phyloP scores from a whole-genome alignment of 2,113 vertebrate species.

The Psophia crepitans region DNA sequence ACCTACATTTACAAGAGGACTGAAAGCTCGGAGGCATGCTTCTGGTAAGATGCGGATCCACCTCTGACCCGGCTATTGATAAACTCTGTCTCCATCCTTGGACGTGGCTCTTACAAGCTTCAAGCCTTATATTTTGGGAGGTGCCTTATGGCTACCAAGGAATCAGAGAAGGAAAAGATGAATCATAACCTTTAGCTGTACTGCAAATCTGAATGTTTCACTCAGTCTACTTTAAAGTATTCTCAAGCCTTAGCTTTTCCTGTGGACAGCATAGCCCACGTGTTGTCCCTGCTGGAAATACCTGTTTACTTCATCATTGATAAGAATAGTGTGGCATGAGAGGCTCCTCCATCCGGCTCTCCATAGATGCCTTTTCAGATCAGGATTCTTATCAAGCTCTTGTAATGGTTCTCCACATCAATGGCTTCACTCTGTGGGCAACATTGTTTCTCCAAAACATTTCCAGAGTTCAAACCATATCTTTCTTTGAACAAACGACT shows the following conservation, averaged over 20 bases:
- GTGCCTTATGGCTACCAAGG: not conserved
- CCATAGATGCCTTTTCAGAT: not conserved
- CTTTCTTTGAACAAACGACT: not conserved
- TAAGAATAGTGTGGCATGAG: not conserved
- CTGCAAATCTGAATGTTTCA: not conserved
- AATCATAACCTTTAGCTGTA: not conserved
- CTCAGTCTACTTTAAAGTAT: not conserved
- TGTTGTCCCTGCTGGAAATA: not conserved
- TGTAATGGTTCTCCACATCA: not conserved
- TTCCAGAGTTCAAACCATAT: not conserved
- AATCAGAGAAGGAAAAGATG: not conserved
- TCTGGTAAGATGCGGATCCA: constrained; percentile 81
- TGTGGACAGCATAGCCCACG: not conserved
- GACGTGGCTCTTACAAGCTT: not conserved
- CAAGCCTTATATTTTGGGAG: not conserved
- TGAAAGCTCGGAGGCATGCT: constrained; percentile 80
- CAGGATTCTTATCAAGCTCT: not conserved
- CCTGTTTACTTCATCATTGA: not conserved
- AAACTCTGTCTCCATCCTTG: not conserved
- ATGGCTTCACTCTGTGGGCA: not conserved
- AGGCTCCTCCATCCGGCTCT: not conserved
- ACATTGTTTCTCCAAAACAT: not conserved
- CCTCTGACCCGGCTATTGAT: not conserved
- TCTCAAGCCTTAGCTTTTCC: not conserved
- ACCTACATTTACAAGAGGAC: constrained; percentile 86